Conservation (phyloP, 64 coral and sea anemone genomes). For the Pocillopora damicornis region DNA sequence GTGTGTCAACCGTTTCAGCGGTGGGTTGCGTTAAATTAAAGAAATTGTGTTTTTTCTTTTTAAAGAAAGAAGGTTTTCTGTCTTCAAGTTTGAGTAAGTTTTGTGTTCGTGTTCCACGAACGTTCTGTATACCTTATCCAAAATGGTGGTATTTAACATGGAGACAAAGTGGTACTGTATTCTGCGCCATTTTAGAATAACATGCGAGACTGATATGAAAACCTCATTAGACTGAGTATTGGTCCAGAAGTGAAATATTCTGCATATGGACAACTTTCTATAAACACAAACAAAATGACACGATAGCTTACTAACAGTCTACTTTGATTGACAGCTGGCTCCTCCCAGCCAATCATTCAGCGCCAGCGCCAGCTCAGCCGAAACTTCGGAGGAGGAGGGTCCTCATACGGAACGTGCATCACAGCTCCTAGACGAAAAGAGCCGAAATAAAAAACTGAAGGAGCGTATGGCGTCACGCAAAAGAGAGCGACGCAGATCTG, state of each 20-base stretch:
- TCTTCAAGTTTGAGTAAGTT: too few relatives aligned
- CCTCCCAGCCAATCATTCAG: conserved; percentile 66
- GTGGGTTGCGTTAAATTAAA: conserved; percentile 31
- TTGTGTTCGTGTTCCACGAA: too few relatives aligned
- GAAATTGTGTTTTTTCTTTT: too few relatives aligned
- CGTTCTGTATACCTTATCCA: too few relatives aligned
- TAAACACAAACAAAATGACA: not conserved
- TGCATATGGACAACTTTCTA: too few relatives aligned
- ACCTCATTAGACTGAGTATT: too few relatives aligned
- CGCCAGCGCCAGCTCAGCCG: conserved; percentile 38
- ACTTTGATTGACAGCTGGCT: conserved; percentile 58
- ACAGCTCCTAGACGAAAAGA: conserved; percentile 84
- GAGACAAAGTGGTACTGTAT: too few relatives aligned
- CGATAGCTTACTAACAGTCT: not conserved
- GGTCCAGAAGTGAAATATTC: too few relatives aligned
- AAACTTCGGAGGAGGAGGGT: conserved; percentile 66
- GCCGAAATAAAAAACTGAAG: conserved; percentile 82
- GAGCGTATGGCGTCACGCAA: conserved; percentile 86
- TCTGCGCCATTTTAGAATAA: too few relatives aligned
- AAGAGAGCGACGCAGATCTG: conserved; percentile 42
- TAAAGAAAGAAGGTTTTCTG: too few relatives aligned
- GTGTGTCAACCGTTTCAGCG: conserved; percentile 41
- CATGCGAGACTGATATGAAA: too few relatives aligned
- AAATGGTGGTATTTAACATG: too few relatives aligned
- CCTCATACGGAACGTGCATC: conserved; percentile 41